Evolutionary conservation across 2,888 invertebrate genomes (phyloP).

Genomic region (Trichopria drosophilae): DNA sequence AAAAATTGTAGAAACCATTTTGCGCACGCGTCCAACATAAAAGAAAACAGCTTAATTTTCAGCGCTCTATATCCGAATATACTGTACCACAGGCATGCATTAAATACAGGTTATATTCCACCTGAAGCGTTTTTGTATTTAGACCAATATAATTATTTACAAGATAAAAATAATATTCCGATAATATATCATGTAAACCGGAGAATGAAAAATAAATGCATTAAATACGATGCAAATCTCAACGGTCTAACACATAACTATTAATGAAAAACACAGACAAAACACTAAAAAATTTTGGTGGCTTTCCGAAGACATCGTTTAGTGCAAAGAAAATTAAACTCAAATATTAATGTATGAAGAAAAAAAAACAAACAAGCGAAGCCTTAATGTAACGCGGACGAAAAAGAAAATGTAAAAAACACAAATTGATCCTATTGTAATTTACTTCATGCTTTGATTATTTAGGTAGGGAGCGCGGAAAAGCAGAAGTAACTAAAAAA

Average conservation of each 20-base stretch:
- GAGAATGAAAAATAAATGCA: neutral
- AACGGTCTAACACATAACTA: neutral
- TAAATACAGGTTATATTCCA: constrained; percentile 14
- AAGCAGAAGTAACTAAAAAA: too few species aligned
- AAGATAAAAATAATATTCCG: constrained; percentile 16
- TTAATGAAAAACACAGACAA: constrained; percentile 4
- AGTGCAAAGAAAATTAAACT: too few species aligned
- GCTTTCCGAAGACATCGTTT: too few species aligned
- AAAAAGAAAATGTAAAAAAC: too few species aligned
- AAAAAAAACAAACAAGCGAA: too few species aligned
- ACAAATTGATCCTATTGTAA: too few species aligned
- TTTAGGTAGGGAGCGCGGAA: too few species aligned
- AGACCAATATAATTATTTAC: constrained; percentile 11
- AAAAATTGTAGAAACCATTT: constrained; percentile 4
- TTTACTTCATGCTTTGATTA: too few species aligned
- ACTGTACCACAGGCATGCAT: constrained; percentile 4
- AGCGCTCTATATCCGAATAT: constrained; percentile 4
- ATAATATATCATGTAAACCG: constrained; percentile 16
- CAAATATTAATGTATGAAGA: too few species aligned
- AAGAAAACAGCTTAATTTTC: too few species aligned
- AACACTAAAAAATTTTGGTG: constrained; percentile 16
- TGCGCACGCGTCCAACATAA: neutral
- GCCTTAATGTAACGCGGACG: too few species aligned
- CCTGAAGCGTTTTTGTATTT: constrained; percentile 23
- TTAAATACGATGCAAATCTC: neutral